Conservation (phyloP, 2,797 vertebrate species). For the Urocyon cinereoargenteus region DNA sequence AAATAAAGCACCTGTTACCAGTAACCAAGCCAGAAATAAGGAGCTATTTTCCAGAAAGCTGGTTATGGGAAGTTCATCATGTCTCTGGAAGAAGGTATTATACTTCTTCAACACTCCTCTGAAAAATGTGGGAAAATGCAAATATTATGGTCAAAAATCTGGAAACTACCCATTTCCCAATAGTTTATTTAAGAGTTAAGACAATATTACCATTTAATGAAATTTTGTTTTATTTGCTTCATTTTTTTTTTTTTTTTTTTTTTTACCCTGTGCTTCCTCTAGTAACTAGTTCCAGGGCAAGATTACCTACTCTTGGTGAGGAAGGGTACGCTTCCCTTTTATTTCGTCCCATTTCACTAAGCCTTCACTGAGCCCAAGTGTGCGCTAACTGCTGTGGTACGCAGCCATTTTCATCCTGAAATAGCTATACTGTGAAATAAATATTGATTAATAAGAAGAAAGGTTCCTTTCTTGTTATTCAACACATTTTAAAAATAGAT, state of each 20-base stretch:
- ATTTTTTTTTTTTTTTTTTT: background rate
- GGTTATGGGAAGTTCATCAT: constrained; percentile 95
- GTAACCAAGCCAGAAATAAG: constrained; percentile 89
- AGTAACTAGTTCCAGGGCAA: background rate
- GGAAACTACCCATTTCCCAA: constrained; percentile 7
- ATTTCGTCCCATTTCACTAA: constrained; percentile 17
- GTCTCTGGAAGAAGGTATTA: constrained; percentile 84
- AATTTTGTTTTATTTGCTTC: constrained; percentile 52
- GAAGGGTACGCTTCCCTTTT: background rate
- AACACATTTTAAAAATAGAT: background rate
- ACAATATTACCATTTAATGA: background rate
- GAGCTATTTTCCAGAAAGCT: constrained; percentile 97
- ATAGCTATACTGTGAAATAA: constrained; percentile 41
- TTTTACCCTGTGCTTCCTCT: background rate
- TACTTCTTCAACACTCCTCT: constrained; percentile 9
- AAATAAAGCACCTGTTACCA: constrained; percentile 85
- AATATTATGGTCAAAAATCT: constrained; percentile 57
- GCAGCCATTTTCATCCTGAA: constrained; percentile 12
- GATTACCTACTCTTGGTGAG: constrained; percentile 1
- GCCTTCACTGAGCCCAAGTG: background rate
- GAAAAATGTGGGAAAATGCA: constrained; percentile 43
- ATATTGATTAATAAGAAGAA: background rate
- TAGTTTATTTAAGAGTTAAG: constrained; percentile 49
- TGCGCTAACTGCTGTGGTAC: background rate
- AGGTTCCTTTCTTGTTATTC: background rate